These are phyloP conservation scores for Stylophora pistillata DNA, from an alignment of 64 coral and sea anemone genomes.

Conservation along the genomic window DNA sequence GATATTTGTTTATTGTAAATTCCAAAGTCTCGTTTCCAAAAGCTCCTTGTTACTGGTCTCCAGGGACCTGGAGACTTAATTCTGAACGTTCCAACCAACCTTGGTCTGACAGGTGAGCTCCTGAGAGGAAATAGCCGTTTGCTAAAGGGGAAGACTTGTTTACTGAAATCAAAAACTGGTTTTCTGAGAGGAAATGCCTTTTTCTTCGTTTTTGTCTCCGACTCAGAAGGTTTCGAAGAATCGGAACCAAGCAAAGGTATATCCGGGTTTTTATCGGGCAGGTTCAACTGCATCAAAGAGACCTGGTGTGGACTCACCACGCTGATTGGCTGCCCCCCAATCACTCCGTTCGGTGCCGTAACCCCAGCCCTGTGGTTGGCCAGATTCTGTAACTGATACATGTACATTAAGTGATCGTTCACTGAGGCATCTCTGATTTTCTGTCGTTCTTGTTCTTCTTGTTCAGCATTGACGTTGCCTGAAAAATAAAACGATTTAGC, in stretches of 20 bases:
- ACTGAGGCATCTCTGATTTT: conserved; percentile 33
- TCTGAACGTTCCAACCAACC: conserved; percentile 6
- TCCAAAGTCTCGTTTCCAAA: conserved; percentile 10
- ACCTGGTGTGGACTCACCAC: conserved; percentile 56
- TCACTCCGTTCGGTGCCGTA: background rate
- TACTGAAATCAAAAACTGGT: background rate
- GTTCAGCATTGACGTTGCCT: conserved; percentile 54
- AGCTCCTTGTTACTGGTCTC: background rate
- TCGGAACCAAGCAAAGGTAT: conserved; percentile 33
- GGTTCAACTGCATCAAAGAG: conserved; percentile 41
- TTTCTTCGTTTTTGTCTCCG: background rate
- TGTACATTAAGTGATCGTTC: conserved; percentile 51
- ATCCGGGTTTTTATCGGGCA: conserved; percentile 58
- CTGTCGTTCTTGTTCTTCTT: conserved; percentile 47
- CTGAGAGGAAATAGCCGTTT: background rate
- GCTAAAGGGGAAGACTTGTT: background rate
- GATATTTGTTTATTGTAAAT: background rate
- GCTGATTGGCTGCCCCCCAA: conserved; percentile 51
- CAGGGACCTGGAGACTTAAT: background rate
- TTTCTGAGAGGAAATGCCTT: background rate
- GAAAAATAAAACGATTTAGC: background rate
- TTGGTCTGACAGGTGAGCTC: background rate
- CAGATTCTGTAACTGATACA: conserved; percentile 49
- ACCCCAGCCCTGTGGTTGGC: conserved; percentile 2
- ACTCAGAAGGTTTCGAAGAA: background rate